Conservation (phyloP, 1,140 invertebrate genomes). For the Megathymus violae region DNA sequence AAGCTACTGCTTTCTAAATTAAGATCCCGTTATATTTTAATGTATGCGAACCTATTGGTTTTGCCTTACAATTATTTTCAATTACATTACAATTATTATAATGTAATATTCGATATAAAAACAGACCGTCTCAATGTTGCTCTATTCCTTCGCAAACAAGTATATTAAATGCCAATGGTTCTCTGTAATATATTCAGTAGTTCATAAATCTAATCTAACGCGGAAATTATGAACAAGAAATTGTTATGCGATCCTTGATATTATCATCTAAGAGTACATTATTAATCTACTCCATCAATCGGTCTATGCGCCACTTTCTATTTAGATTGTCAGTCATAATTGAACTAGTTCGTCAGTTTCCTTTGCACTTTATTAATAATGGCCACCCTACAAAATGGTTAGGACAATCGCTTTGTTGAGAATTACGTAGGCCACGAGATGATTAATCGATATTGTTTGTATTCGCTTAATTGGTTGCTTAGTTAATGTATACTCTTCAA, state of each 20-base stretch:
- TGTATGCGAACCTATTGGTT: too few relatives aligned
- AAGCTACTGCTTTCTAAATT: too few relatives aligned
- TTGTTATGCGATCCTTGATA: constrained; percentile 16
- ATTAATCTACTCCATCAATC: constrained; percentile 19
- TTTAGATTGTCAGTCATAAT: constrained; percentile 19
- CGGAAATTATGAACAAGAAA: constrained; percentile 12
- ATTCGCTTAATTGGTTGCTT: constrained; percentile 66
- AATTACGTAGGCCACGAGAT: constrained; percentile 62
- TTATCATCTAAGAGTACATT: constrained; percentile 13
- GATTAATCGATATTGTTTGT: constrained; percentile 68
- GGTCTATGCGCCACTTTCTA: constrained; percentile 12
- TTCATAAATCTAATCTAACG: neutral
- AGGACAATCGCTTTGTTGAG: constrained; percentile 65
- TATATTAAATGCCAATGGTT: neutral
- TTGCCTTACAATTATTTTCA: too few relatives aligned
- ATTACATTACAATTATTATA: too few relatives aligned
- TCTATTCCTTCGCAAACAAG: neutral
- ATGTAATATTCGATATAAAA: too few relatives aligned
- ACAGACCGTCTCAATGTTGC: too few relatives aligned
- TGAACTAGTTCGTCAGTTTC: constrained; percentile 24
- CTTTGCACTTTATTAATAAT: constrained; percentile 28
- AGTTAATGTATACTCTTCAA: constrained; percentile 43
- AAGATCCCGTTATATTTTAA: too few relatives aligned
- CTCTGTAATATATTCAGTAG: neutral
- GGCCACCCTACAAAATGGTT: constrained; percentile 46